phyloP scores from a whole-genome alignment of 2,113 vertebrate genomes.

The Pandion haliaetus region DNA sequence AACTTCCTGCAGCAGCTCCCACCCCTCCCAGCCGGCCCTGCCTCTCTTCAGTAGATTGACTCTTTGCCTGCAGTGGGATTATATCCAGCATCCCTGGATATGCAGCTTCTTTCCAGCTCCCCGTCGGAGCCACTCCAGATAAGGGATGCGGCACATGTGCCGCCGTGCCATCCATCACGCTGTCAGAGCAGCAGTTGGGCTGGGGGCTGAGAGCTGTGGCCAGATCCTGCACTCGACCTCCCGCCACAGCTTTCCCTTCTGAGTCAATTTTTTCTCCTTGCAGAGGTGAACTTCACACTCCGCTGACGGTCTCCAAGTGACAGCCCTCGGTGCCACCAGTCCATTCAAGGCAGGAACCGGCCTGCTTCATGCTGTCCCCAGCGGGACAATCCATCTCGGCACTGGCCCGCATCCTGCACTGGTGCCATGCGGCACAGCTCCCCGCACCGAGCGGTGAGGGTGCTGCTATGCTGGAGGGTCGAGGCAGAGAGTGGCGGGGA shows the following conservation, averaged over 20 bases:
- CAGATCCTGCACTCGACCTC: neutral
- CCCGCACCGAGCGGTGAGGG: neutral
- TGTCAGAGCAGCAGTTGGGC: neutral
- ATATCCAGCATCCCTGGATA: constrained; percentile 1
- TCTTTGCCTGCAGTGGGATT: neutral
- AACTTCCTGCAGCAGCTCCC: constrained; percentile 16
- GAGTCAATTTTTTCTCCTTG: fast-evolving
- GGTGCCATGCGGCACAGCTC: neutral
- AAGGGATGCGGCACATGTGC: neutral
- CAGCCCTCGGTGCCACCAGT: neutral
- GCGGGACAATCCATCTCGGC: fast-evolving
- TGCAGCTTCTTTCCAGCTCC: constrained; percentile 27
- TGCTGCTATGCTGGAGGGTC: fast-evolving
- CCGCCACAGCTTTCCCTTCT: neutral
- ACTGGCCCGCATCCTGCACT: fast-evolving
- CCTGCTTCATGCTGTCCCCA: neutral
- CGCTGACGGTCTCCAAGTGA: fast-evolving
- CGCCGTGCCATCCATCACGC: neutral
- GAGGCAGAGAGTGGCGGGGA: fast-evolving
- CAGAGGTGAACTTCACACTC: neutral
- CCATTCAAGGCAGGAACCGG: neutral
- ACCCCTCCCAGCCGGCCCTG: neutral
- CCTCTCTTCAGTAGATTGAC: neutral
- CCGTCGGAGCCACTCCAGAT: neutral
- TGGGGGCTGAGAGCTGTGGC: neutral